Conservation (phyloP, 2,797 vertebrate genomes). For the Pseudochirops cupreus region DNA sequence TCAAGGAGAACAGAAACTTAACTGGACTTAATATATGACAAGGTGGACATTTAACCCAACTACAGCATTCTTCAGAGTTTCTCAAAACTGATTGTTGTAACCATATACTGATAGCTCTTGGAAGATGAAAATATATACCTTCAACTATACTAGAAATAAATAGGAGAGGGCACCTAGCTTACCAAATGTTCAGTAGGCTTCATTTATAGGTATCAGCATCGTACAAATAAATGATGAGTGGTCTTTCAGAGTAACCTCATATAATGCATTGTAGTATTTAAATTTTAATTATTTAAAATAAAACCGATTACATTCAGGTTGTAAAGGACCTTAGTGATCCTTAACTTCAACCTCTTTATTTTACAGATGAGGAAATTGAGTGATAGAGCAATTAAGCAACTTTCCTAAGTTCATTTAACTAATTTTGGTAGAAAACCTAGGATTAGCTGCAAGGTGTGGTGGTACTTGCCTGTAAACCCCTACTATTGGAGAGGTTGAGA, state of each 20-base stretch:
- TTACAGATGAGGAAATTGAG: not conserved
- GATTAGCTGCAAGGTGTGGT: not conserved
- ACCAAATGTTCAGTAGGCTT: not conserved
- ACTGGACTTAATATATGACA: not conserved
- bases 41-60: not conserved
- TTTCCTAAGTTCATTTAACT: not conserved
- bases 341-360: not conserved
- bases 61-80: not conserved
- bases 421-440: not conserved
- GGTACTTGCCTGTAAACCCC: not conserved
- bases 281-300: not conserved
- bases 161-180: not conserved
- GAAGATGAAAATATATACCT: not conserved
- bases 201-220: not conserved
- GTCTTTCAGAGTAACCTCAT: not conserved
- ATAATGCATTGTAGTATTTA: not conserved
- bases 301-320: not conserved
- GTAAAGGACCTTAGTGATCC: not conserved
- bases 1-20: constrained; percentile 1
- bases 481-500: not conserved
- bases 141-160: not conserved
- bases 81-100: not conserved
- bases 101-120: not conserved
- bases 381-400: not conserved
- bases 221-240: not conserved